These are phyloP conservation scores for Darevskia nairensis DNA, from an alignment of 2,797 vertebrate species.

Conservation along the genomic window DNA sequence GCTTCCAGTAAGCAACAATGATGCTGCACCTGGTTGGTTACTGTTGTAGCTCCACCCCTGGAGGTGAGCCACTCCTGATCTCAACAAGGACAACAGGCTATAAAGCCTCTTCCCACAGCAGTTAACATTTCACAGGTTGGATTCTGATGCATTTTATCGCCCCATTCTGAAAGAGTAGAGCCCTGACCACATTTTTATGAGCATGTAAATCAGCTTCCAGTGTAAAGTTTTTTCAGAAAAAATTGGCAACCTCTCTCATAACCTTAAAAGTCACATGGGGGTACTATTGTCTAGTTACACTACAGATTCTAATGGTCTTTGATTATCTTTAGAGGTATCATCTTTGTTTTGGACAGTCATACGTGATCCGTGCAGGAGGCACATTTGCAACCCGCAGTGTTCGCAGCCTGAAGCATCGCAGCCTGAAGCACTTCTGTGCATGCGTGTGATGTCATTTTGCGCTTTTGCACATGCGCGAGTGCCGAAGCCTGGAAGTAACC, in stretches of 20 bases:
- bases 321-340: neutral
- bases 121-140: neutral
- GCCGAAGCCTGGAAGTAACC: no score
- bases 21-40: no score
- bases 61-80: no score
- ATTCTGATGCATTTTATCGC: neutral
- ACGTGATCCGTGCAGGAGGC: no score
- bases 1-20: no score
- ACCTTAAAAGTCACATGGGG: neutral
- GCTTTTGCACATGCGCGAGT: no score
- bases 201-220: neutral
- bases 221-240: neutral
- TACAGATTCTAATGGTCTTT: constrained; percentile 5
- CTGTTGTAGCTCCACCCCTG: no score
- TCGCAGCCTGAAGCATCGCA: no score
- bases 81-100: neutral
- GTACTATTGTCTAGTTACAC: neutral
- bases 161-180: neutral
- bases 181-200: neutral
- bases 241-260: neutral
- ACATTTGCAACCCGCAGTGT: no score
- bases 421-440: no score
- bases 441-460: no score
- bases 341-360: neutral
- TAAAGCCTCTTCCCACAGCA: neutral